These are phyloP conservation scores for Halcyon smyrnensis DNA, from an alignment of 2,797 vertebrate genomes.

Conservation along the genomic window DNA sequence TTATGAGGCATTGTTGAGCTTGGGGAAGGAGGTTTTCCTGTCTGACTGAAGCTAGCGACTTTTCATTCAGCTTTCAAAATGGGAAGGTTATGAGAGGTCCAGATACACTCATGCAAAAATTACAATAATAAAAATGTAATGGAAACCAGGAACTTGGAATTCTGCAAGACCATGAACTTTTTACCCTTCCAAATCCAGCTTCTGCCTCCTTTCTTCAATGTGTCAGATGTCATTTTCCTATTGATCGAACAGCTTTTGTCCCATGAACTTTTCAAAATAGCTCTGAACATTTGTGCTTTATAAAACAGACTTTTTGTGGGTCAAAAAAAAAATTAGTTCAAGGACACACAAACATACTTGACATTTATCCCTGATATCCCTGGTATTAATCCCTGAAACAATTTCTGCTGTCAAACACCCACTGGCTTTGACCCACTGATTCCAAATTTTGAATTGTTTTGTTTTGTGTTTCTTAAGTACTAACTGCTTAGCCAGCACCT, in stretches of 20 bases:
- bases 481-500: not conserved
- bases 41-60: not conserved
- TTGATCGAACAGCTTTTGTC: not conserved
- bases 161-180: slow-evolving; percentile 62
- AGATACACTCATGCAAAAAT: slow-evolving; percentile 51
- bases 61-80: slow-evolving; percentile 54
- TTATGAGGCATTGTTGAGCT: slow-evolving; percentile 63
- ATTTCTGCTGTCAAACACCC: not conserved
- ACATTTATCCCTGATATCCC: not conserved
- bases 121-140: slow-evolving; percentile 71
- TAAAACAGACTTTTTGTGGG: not conserved
- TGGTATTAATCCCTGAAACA: not conserved
- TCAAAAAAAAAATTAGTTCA: not conserved
- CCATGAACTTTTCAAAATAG: not conserved
- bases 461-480: not conserved
- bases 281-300: not conserved
- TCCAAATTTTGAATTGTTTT: not conserved
- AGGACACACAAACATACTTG: not conserved
- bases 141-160: slow-evolving; percentile 65
- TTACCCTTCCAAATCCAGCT: slow-evolving; percentile 39
- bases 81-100: slow-evolving; percentile 44
- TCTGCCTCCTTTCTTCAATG: slow-evolving; percentile 4
- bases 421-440: not conserved
- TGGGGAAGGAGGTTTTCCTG: slow-evolving; percentile 43
- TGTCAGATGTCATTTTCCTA: slow-evolving; percentile 10